Evolutionary conservation across 1,140 invertebrate genomes (phyloP), one percentile per base, ranked within the genome.

Genomic region (Ceratosolen fusciceps): DNA sequence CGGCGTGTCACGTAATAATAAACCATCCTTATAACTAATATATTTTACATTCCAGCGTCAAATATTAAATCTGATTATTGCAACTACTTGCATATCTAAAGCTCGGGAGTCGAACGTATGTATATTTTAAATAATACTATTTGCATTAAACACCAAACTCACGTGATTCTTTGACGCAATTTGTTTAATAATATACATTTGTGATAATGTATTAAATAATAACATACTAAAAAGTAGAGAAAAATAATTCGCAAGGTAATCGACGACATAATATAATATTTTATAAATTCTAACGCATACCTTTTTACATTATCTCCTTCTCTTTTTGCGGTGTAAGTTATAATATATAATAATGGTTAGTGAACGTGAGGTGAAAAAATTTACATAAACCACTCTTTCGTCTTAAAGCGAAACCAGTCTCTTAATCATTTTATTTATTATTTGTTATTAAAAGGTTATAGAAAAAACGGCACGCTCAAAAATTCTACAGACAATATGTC

Each of bases 51-150:
- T 79, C 54, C 56, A 79, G 71, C 58, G 71, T 47, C 34, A 37
- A 74, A 73, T 73, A 73, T 62, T 74, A 79, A 34, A 79, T 74
- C 29, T 71, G 65, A 80, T 80, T 49, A 75, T 80, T 80, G 72
- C 52, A 80, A 70, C 14, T 26, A 49, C 34, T 67, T 74, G 47
- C 65, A 71, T 80, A 75, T 70, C n/a, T 75, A 75, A 75, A 80
- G 73, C 65, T 75, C 73, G 34, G 26, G 31, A 70, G 12, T 62
- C 58, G 24, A 71, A 75, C 24, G 43, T 80, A 70, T 74, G 37
- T 80, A 70, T 80, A 80, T 3, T 29, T 29, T 78, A 60, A 80
- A 80, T 80, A 80, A 80, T 80, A 80, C 78, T 80, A 80, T 80
- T 47, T 71, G 34, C 67, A 79, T 73, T 60, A 79, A 79, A 74